Conservation (phyloP, 2,113 vertebrate species). For the Sylvilagus bachmani region DNA sequence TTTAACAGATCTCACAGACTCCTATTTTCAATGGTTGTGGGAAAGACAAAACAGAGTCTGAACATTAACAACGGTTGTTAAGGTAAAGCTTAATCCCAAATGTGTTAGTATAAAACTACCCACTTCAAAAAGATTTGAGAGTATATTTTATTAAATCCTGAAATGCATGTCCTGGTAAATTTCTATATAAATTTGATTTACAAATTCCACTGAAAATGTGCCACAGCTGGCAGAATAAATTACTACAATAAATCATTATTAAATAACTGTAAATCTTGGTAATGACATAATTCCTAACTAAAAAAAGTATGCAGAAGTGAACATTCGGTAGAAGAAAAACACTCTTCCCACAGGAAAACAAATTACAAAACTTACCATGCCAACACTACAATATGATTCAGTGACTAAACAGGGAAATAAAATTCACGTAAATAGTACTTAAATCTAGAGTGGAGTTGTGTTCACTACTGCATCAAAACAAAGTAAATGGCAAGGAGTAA, state of each 20-base stretch:
- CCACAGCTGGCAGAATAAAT: conserved; percentile 88
- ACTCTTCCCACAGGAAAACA: conserved; percentile 84
- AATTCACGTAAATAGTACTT: conserved; percentile 87
- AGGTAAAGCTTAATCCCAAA: conserved; percentile 68
- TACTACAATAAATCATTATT: conserved; percentile 90
- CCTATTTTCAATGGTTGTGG: conserved; percentile 10
- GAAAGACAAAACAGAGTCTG: conserved; percentile 50
- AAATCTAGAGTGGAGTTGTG: conserved; percentile 80
- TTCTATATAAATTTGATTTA: conserved; percentile 88
- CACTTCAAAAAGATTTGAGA: conserved; percentile 82
- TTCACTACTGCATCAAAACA: conserved; percentile 81
- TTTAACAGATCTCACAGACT: conserved; percentile 66
- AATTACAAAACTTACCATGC: conserved; percentile 86
- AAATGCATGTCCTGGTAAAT: conserved; percentile 87
- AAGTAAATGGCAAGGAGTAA: conserved; percentile 82
- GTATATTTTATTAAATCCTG: conserved; percentile 86
- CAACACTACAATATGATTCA: conserved; percentile 85
- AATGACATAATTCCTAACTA: conserved; percentile 87
- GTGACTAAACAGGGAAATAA: conserved; percentile 85
- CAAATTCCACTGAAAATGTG: conserved; percentile 88
- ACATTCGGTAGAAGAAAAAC: conserved; percentile 77
- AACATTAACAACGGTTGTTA: conserved; percentile 64
- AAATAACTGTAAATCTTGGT: conserved; percentile 90
- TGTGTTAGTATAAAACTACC: conserved; percentile 64
- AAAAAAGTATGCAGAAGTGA: conserved; percentile 85